Evolutionary conservation across 2,797 vertebrate species (phyloP).

Genomic region (Morus bassanus): DNA sequence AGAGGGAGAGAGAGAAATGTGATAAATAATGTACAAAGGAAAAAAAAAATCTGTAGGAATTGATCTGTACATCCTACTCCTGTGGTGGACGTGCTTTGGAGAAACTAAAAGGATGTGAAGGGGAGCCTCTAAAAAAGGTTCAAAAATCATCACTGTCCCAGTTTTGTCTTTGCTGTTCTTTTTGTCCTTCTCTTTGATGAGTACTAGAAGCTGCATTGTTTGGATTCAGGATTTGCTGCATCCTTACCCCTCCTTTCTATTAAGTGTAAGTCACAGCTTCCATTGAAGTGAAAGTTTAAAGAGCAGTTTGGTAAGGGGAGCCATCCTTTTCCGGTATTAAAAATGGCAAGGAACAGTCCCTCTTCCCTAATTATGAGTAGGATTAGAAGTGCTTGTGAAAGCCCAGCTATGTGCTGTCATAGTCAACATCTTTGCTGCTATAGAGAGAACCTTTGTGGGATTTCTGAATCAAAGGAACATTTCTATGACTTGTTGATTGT

Average conservation of each 20-base stretch:
- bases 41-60: neutral
- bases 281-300: neutral
- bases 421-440: neutral
- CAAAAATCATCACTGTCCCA: neutral
- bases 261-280: neutral
- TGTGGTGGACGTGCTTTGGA: neutral
- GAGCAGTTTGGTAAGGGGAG: neutral
- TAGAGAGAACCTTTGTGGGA: constrained; percentile 6
- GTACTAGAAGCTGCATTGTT: neutral
- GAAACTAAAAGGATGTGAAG: neutral
- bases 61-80: neutral
- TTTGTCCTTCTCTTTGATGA: neutral
- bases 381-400: neutral
- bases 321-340: neutral
- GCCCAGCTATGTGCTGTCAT: neutral
- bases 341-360: neutral
- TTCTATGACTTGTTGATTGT: neutral
- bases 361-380: neutral
- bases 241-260: neutral
- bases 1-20: neutral
- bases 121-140: neutral
- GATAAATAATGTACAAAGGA: neutral
- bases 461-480: constrained; percentile 1
- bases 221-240: neutral
- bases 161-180: neutral